Conservation (phyloP, 2,888 invertebrate genomes). For the Spatulosminthurus flaviceps region DNA sequence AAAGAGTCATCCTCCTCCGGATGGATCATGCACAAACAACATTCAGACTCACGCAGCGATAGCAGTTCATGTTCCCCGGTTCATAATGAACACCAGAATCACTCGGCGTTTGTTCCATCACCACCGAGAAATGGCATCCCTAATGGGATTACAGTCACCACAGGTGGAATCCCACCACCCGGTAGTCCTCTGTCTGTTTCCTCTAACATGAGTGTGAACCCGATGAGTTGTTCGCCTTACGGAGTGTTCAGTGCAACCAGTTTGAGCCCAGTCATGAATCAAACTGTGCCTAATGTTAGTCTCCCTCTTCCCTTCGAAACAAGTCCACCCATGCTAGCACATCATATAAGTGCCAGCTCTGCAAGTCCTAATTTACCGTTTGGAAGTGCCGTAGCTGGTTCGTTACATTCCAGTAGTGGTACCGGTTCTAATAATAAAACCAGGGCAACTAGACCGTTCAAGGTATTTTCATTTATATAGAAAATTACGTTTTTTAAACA, state of each 20-base stretch:
- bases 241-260: constrained; percentile 55
- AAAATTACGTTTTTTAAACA: no score
- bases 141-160: not conserved
- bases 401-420: constrained; percentile 36
- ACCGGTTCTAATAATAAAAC: constrained; percentile 48
- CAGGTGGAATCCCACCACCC: not conserved
- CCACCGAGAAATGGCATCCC: not conserved
- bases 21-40: not conserved
- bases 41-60: constrained; percentile 1
- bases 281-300: constrained; percentile 49
- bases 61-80: constrained; percentile 17
- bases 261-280: constrained; percentile 56
- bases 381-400: constrained; percentile 21
- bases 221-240: constrained; percentile 45
- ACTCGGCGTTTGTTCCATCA: not conserved
- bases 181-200: constrained; percentile 11
- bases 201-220: constrained; percentile 19
- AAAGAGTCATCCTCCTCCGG: constrained; percentile 51
- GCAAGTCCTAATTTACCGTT: constrained; percentile 54
- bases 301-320: constrained; percentile 54
- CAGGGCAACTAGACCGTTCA: constrained; percentile 60
- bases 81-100: not conserved
- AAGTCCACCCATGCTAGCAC: constrained; percentile 54
- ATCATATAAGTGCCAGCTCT: constrained; percentile 49
- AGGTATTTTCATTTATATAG: no score